A percentile compares a stretch with the other conserved stretches of the same genome.
Conservation (phyloP, 2,113 vertebrate species). For the Anhinga rufa region DNA sequence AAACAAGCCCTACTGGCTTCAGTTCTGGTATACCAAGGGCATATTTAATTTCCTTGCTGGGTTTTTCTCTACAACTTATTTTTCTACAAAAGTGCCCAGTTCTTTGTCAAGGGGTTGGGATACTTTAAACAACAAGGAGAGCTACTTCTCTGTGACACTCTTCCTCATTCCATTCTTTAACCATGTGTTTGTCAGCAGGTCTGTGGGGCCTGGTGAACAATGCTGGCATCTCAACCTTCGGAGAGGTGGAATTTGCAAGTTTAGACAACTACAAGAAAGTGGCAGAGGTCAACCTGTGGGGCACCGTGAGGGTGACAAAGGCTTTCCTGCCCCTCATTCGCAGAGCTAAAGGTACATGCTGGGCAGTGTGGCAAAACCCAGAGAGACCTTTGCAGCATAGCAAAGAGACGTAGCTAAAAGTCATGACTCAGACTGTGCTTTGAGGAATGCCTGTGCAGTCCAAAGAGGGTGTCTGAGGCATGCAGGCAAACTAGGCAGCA, state of each 20-base stretch:
- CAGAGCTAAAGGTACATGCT: conserved; percentile 75
- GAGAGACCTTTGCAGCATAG: not conserved
- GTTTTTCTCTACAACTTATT: not conserved
- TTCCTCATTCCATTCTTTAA: not conserved
- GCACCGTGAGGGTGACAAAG: conserved; percentile 86
- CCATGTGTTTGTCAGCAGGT: conserved; percentile 62
- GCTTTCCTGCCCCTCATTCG: conserved; percentile 83
- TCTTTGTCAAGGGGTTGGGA: not conserved
- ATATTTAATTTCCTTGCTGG: not conserved
- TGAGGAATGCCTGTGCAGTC: not conserved
- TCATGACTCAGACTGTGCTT: not conserved
- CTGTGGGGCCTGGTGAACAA: conserved; percentile 90
- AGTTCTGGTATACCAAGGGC: not conserved
- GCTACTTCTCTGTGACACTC: not conserved
- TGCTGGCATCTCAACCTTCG: conserved; percentile 78
- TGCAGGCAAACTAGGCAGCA: not conserved
- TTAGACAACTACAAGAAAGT: conserved; percentile 81
- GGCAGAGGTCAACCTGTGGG: conserved; percentile 85
- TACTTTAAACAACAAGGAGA: not conserved
- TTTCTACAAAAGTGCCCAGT: not conserved
- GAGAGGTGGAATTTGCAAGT: conserved; percentile 86
- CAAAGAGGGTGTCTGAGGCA: not conserved
- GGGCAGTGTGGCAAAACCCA: not conserved
- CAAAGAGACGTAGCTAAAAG: not conserved
- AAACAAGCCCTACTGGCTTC: not conserved